phyloP scores from a whole-genome alignment of 1,140 invertebrate genomes.

The Drosophila hydei region DNA sequence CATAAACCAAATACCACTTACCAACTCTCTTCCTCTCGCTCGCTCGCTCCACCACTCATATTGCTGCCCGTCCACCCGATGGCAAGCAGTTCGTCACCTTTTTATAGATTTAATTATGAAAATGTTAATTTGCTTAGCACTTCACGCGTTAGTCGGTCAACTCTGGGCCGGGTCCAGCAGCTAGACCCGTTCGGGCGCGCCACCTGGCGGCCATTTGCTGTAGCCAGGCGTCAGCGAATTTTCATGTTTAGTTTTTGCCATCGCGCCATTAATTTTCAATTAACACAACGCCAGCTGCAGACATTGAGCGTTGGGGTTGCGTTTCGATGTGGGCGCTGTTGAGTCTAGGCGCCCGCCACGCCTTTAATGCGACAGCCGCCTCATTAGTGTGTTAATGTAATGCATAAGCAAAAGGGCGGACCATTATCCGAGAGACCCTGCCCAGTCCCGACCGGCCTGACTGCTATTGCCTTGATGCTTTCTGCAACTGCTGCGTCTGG shows the following conservation, averaged over 20 bases:
- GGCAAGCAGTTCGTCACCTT: slow-evolving; percentile 52
- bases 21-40: background rate
- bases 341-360: slow-evolving; percentile 15
- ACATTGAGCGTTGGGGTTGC: slow-evolving; percentile 5
- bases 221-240: slow-evolving; percentile 57
- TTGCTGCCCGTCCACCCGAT: slow-evolving; percentile 13
- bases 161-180: slow-evolving; percentile 1
- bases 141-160: slow-evolving; percentile 40
- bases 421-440: slow-evolving; percentile 26
- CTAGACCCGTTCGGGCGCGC: slow-evolving; percentile 16
- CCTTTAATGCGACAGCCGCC: slow-evolving; percentile 24
- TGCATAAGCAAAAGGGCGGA: slow-evolving; percentile 43
- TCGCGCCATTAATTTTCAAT: slow-evolving; percentile 81
- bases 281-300: slow-evolving; percentile 77
- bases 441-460: background rate
- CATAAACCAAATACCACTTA: background rate
- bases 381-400: slow-evolving; percentile 54
- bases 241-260: slow-evolving; percentile 78
- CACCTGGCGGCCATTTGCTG: slow-evolving; percentile 54
- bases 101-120: slow-evolving; percentile 74
- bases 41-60: background rate
- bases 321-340: background rate
- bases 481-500: background rate
- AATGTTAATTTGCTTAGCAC: slow-evolving; percentile 81
- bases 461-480: background rate